Evolutionary conservation across 2,113 vertebrate species (phyloP).

Genomic region (Labeo catla): DNA sequence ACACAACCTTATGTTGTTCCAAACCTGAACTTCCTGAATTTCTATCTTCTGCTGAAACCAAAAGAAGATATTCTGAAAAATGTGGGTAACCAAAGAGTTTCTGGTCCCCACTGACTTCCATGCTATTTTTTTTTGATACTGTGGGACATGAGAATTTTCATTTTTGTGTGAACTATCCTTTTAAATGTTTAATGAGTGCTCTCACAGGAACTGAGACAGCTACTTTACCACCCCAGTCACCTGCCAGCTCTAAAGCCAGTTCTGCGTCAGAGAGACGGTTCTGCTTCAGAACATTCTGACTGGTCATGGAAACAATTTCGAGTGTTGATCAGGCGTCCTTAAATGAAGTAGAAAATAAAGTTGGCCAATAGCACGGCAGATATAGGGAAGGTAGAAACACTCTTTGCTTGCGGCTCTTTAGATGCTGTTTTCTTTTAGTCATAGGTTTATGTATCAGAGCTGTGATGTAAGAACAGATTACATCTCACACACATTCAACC

Average conservation of each 20-base stretch:
- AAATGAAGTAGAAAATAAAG: not conserved
- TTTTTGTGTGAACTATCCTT: not conserved
- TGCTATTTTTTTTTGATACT: too few relatives aligned
- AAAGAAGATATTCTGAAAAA: too few relatives aligned
- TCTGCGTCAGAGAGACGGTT: not conserved
- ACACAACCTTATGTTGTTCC: too few relatives aligned
- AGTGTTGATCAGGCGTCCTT: not conserved
- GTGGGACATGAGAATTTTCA: too few relatives aligned
- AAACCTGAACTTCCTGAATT: too few relatives aligned
- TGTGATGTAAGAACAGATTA: not conserved
- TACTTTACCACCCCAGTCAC: not conserved
- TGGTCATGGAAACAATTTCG: constrained; percentile 6
- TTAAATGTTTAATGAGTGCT: not conserved
- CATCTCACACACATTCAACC: not conserved
- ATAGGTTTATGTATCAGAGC: not conserved
- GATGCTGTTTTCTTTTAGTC: not conserved
- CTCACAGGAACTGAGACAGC: not conserved
- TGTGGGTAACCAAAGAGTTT: too few relatives aligned
- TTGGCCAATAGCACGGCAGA: not conserved
- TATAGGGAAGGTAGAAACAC: not conserved
- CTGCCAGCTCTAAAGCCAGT: not conserved
- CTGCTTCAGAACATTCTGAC: not conserved
- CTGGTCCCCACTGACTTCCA: too few relatives aligned
- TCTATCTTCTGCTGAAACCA: too few relatives aligned
- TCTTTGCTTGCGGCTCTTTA: not conserved